These are phyloP conservation scores for Prunella fulvescens DNA, from an alignment of 2,113 vertebrate species.

Conservation along the genomic window DNA sequence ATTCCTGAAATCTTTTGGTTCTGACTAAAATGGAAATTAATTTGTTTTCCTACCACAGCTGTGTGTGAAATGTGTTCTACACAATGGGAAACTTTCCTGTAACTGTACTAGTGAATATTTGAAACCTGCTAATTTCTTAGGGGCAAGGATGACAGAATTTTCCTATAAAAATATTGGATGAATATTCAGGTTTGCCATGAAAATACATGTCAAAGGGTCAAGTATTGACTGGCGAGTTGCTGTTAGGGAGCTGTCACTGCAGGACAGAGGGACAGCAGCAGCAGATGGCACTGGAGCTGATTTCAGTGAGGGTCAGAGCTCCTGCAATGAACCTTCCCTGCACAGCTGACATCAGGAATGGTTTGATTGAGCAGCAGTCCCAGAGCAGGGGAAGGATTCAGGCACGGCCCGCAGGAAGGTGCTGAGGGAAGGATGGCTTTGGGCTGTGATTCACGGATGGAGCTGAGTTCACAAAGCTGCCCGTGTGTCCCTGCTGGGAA, in stretches of 20 bases:
- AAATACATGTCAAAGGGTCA: not conserved
- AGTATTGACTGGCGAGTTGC: not conserved
- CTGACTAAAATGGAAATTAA: not conserved
- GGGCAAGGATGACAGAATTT: not conserved
- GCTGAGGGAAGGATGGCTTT: not conserved
- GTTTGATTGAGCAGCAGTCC: not conserved
- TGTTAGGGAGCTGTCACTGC: not conserved
- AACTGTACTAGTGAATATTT: not conserved
- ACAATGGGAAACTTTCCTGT: not conserved
- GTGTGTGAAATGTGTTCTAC: not conserved
- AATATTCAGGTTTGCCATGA: not conserved
- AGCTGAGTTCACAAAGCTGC: not conserved
- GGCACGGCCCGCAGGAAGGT: not conserved
- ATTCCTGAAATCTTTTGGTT: not conserved
- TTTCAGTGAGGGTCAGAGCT: not conserved
- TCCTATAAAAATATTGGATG: not conserved
- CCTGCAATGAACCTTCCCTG: not conserved
- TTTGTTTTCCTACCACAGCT: not conserved
- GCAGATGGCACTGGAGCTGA: not conserved
- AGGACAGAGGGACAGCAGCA: not conserved
- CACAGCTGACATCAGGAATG: not conserved
- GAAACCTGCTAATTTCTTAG: not conserved
- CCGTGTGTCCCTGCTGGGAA: not conserved
- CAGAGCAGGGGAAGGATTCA: not conserved
- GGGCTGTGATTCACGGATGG: not conserved